Evolutionary conservation across 2,113 vertebrate species (phyloP).

Genomic region (Chaenogobius annularis): DNA sequence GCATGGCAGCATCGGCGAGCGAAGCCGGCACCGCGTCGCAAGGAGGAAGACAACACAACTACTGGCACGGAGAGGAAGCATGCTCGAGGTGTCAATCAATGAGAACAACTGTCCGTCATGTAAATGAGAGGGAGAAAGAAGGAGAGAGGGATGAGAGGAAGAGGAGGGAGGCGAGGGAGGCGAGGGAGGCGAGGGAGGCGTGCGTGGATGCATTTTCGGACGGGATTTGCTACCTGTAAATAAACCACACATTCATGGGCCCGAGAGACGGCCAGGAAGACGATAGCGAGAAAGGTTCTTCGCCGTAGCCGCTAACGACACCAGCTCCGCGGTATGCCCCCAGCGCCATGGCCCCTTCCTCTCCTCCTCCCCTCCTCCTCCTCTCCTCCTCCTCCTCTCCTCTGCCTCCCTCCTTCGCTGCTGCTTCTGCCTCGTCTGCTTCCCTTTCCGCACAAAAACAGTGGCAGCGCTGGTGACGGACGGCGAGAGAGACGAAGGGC

Average conservation of each 20-base stretch:
- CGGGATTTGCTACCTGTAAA: slow-evolving; percentile 85
- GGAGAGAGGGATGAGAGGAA: slow-evolving; percentile 20
- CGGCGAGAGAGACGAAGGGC: slow-evolving; percentile 47
- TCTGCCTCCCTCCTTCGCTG: background rate
- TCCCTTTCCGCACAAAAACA: slow-evolving; percentile 49
- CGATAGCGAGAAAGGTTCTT: slow-evolving; percentile 84
- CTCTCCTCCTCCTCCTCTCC: slow-evolving; percentile 71
- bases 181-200: slow-evolving; percentile 11
- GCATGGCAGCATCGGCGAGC: background rate
- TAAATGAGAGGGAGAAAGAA: slow-evolving; percentile 41
- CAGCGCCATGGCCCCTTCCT: slow-evolving; percentile 80
- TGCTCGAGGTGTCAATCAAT: slow-evolving; percentile 60
- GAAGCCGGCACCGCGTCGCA: slow-evolving; percentile 52
- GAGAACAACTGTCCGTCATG: slow-evolving; percentile 29
- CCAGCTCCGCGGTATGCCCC: slow-evolving; percentile 61
- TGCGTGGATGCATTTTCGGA: slow-evolving; percentile 38
- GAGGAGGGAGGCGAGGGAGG: slow-evolving; percentile 16
- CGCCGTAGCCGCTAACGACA: slow-evolving; percentile 67
- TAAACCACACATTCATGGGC: slow-evolving; percentile 91
- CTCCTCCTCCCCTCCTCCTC: slow-evolving; percentile 8
- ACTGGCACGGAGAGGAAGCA: slow-evolving; percentile 12
- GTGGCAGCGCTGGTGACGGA: slow-evolving; percentile 56
- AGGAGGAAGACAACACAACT: slow-evolving; percentile 33
- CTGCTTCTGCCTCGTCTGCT: slow-evolving; percentile 37
- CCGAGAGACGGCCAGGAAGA: slow-evolving; percentile 90